Percentiles rank a stretch among this genome's conserved stretches.
Evolutionary conservation across 2,888 invertebrate species (phyloP).

Genomic region (Trisateles emortualis): DNA sequence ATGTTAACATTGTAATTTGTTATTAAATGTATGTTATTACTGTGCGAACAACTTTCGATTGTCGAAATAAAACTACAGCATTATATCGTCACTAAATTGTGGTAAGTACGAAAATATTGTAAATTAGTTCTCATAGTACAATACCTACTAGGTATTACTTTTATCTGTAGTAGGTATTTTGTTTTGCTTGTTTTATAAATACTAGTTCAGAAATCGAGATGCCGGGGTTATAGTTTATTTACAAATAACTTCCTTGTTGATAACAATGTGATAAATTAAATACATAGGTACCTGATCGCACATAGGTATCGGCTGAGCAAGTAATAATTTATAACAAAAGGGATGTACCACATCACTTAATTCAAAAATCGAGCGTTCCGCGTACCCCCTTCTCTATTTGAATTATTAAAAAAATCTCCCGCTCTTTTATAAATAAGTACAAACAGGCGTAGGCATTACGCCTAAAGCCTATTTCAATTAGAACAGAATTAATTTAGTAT

Average conservation of each 20-base stretch:
- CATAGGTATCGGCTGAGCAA: no score
- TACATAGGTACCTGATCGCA: no score
- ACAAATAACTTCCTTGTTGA: constrained; percentile 52
- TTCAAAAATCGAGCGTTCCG: neutral
- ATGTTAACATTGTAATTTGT: constrained; percentile 14
- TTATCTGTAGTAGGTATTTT: no score
- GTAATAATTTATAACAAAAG: constrained; percentile 5
- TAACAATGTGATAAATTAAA: constrained; percentile 13
- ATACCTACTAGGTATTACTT: no score
- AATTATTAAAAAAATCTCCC: constrained; percentile 11
- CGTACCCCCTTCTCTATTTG: neutral
- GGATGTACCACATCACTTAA: constrained; percentile 15
- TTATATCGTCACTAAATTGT: constrained; percentile 6
- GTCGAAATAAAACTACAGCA: constrained; percentile 9
- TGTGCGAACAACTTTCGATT: constrained; percentile 13
- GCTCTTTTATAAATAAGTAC: constrained; percentile 3
- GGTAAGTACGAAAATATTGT: no score
- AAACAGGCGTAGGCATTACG: neutral
- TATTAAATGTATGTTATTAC: neutral
- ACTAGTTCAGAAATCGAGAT: no score
- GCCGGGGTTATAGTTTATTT: no score
- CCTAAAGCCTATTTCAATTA: constrained; percentile 6
- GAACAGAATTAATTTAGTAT: neutral
- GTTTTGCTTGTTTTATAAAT: no score
- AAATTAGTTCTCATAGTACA: neutral